phyloP scores from a whole-genome alignment of 2,113 vertebrate genomes.

The Paedocypris sp. region DNA sequence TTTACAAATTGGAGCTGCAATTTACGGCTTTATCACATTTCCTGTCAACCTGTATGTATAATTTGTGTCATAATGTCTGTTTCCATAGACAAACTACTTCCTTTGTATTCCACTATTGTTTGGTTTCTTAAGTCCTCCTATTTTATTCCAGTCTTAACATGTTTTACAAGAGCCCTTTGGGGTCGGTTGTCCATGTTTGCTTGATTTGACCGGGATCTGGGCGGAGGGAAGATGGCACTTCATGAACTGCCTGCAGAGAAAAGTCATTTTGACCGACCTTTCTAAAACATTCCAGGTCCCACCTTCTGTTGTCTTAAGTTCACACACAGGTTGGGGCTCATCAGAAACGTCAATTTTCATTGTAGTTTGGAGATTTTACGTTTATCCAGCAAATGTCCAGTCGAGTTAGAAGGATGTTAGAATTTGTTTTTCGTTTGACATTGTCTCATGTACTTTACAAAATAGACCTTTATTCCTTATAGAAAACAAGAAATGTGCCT shows the following conservation, averaged over 20 bases:
- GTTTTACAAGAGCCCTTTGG: conserved; percentile 44
- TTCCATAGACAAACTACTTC: neutral
- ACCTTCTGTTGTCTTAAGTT: neutral
- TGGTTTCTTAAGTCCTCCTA: neutral
- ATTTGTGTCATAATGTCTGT: too few relatives aligned
- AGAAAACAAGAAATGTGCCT: too few relatives aligned
- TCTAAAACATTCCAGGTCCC: conserved; percentile 49
- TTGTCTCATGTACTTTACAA: too few relatives aligned
- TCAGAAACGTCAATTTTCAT: conserved; percentile 52
- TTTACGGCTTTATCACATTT: too few relatives aligned
- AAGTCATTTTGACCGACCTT: conserved; percentile 1
- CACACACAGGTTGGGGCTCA: conserved; percentile 24
- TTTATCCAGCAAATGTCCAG: too few relatives aligned
- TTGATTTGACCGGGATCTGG: conserved; percentile 53
- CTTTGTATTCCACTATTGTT: neutral
- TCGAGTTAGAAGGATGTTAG: too few relatives aligned
- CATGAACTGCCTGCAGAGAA: conserved; percentile 47
- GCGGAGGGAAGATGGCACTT: conserved; percentile 47
- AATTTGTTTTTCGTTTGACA: too few relatives aligned
- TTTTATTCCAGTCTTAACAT: conserved; percentile 54
- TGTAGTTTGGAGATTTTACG: conserved; percentile 44
- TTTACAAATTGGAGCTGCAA: too few relatives aligned
- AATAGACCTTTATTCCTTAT: too few relatives aligned
- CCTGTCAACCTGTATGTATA: too few relatives aligned
- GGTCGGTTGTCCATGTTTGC: conserved; percentile 55